Base-by-base conservation (phyloP, 1,140 invertebrate species). In the Myzus persicae region DNA sequence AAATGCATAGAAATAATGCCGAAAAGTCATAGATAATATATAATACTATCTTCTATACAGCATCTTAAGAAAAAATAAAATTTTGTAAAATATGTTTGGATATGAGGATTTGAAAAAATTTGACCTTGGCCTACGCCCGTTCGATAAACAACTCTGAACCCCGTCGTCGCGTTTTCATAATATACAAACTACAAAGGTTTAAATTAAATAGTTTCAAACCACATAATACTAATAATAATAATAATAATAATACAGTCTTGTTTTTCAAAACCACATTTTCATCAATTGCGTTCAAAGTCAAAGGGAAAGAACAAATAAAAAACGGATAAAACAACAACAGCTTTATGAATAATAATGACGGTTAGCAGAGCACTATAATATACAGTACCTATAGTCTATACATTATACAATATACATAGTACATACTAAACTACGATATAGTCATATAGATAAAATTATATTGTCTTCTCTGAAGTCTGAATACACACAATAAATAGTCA, bases 271-370 rank as follows among this genome's bases (percentile, higher is more conserved):
- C 36, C 36, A 82, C 76, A 38, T 38, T 82, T 38, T 82, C 76
- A 82, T 38, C 76, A 22, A 82, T 36, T 82, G 22, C 20, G 36
- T 82, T 76, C 59, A 82, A 82, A 82, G 36, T 38, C n/a, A 82
- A 82, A 38, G 36, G 76, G n/a, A 38, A 38, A 22, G 8, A 82
- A 38, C 36, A 82, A 82, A 82, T 82, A 38, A 36, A 82, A 76
- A 76, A 76, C 59, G 59, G n/a, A 76, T 76, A 76, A n/a, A 76
- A 76, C 59, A 76, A n/a, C 59, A 76, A 76, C 59, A 76, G 59
- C 18, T 76, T n/a, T 76, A 76, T 76, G 59, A n/a, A 76, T n/a
- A 36, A 76, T 76, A 76, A n/a, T 76, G 59, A 18, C n/a, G 59
- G 14, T 76, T 31, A 14, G 14, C 31, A 14, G 31, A n/a, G 31